Evolutionary conservation across 2,797 vertebrate species (phyloP), one percentile per base, ranked within the genome.

Genomic region (Hydrolagus colliei): DNA sequence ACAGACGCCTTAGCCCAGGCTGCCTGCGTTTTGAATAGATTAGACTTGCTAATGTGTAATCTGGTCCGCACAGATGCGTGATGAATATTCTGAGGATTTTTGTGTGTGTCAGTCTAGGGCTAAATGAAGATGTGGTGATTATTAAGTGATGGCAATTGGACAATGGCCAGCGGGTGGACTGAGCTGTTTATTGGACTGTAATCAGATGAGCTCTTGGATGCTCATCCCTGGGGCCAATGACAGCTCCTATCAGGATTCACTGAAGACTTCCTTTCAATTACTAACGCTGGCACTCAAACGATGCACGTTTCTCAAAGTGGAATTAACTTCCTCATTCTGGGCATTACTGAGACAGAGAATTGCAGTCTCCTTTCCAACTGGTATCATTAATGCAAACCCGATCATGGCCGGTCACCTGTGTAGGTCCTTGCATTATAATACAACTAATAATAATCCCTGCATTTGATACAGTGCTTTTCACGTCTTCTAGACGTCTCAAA

Each of bases 61-160:
- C 94, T 93, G 92, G 91, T 92, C 87, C 62, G 93, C 94, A 94
- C 94, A 95, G 92, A 95, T 93, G 94, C 93, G 94, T 92, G 90
- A 92, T 94, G 93, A 95, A 95, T 94, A 94, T 93, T 92, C 92
- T 89, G 89, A 61, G 88, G 88, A 88, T 10, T 71, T 84, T 93
- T 93, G 90, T 91, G 92, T 92, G 92, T 88, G 88, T 93, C 94
- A 94, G 89, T 92, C 89, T 88, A 91, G 90, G 93, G 91, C 90
- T 96, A 94, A 96, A 94, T 95, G 95, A 95, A 95, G 96, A 94
- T 90, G 93, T 92, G 93, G 94, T 95, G 96, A 97, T 96, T 94
- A 93, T 92, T 92, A 93, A 90, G 79, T 92, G 94, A 95, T 91
- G 94, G 94, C 90, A 89, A 92, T 93, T 98, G 96, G 96, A 95